Percentiles rank a stretch among this genome's conserved stretches.
phyloP scores from a whole-genome alignment of 53 echinoderm and acorn worm species.

The Crossaster papposus region DNA sequence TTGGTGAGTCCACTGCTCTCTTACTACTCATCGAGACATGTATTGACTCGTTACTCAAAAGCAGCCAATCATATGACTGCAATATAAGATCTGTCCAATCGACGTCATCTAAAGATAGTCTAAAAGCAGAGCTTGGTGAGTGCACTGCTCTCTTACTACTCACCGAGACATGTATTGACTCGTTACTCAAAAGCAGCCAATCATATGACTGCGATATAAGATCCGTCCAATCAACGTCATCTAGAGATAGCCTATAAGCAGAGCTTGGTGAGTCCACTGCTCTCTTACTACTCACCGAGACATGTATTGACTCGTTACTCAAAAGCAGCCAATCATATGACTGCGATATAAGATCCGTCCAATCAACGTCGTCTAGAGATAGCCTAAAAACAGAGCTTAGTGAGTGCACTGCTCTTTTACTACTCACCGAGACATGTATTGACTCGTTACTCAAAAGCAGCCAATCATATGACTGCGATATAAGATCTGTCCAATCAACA shows the following conservation, averaged over 20 bases:
- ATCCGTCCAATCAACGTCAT: background rate
- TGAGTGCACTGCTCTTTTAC: background rate
- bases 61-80: background rate
- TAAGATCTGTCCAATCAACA: background rate
- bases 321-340: background rate
- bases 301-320: too few relatives aligned
- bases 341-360: background rate
- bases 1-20: too few relatives aligned
- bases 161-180: too few relatives aligned
- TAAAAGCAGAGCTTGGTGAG: conserved; percentile 14
- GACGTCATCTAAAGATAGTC: background rate
- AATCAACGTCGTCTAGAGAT: background rate
- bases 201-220: background rate
- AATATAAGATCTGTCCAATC: background rate
- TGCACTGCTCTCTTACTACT: background rate
- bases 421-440: too few relatives aligned
- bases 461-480: background rate
- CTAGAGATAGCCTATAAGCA: background rate
- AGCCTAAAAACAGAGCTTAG: conserved; percentile 1
- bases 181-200: background rate
- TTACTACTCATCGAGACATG: too few relatives aligned
- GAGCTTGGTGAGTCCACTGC: too few relatives aligned
- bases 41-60: too few relatives aligned
- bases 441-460: background rate
- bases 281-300: too few relatives aligned